Percentiles rank a stretch among this genome's conserved stretches.
These are phyloP conservation scores for Drosophila bipectinata DNA, from an alignment of 1,140 invertebrate species.

Conservation along the genomic window DNA sequence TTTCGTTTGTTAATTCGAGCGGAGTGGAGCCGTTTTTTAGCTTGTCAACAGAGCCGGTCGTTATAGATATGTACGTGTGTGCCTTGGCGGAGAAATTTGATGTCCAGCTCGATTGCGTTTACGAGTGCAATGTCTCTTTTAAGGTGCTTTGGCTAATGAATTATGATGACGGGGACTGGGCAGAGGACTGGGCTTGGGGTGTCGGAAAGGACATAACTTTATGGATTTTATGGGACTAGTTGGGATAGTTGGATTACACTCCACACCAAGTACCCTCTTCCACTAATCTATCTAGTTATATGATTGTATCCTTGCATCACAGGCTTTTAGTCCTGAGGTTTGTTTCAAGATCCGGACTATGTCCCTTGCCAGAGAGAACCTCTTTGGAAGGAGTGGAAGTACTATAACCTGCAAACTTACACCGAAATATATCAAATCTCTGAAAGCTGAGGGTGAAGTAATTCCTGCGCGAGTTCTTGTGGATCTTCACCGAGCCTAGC, in stretches of 20 bases:
- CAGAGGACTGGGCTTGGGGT: not conserved
- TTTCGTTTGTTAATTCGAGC: conserved; percentile 28
- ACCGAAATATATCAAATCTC: conserved; percentile 76
- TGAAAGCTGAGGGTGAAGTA: conserved; percentile 78
- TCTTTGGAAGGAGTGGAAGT: not conserved
- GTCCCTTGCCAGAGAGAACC: no score
- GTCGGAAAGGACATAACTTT: not conserved
- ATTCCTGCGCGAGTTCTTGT: conserved; percentile 72
- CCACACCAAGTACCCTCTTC: no score
- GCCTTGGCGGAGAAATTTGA: conserved; percentile 35
- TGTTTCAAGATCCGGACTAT: no score
- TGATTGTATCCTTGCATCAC: no score
- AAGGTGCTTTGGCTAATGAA: not conserved
- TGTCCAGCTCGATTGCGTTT: conserved; percentile 36
- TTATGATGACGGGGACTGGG: not conserved
- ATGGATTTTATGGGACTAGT: not conserved
- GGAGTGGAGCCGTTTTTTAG: conserved; percentile 17
- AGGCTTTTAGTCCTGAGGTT: no score
- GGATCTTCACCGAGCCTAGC: conserved; percentile 74
- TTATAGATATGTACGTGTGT: not conserved
- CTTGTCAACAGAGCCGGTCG: conserved; percentile 11
- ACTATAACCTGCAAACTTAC: conserved; percentile 47
- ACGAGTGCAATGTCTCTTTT: conserved; percentile 27
- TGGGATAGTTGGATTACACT: no score
- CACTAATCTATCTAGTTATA: no score